Evolutionary conservation across 1,140 invertebrate genomes (phyloP).

Genomic region (Macrobrachium nipponense): DNA sequence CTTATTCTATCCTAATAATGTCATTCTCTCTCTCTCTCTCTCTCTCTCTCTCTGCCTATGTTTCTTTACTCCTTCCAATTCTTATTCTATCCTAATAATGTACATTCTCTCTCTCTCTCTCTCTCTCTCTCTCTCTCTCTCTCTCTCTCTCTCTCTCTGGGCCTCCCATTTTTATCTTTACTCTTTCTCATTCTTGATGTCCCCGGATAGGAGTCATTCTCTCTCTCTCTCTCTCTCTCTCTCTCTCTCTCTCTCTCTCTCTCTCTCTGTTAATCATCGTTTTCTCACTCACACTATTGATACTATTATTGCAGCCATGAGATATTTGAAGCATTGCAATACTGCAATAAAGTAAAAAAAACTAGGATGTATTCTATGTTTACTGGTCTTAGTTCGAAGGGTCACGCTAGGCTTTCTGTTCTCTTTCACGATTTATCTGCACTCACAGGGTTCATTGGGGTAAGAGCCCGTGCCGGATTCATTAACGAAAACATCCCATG

Average conservation of each 20-base stretch:
- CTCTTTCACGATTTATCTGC: background rate
- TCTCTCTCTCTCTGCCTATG: background rate
- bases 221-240: background rate
- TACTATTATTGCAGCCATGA: no score
- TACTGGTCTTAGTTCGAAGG: no score
- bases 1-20: background rate
- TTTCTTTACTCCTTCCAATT: background rate
- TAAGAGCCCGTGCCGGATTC: no score
- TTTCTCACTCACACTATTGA: background rate
- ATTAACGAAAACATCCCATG: no score
- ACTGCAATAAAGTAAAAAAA: no score
- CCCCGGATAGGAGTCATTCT: background rate
- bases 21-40: background rate
- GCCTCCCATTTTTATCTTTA: conserved; percentile 15
- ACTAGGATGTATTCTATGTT: no score
- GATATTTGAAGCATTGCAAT: no score
- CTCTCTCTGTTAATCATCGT: background rate
- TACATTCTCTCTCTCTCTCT: background rate
- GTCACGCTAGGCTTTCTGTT: no score
- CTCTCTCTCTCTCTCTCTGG: conserved; percentile 27
- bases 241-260: conserved; percentile 1
- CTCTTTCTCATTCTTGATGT: background rate
- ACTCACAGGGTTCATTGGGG: no score
- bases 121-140: conserved; percentile 11
- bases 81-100: background rate